A percentile compares a stretch with the other conserved stretches of the same genome.
Conservation (phyloP, 2,888 invertebrate genomes). For the Spatulosminthurus flaviceps region DNA sequence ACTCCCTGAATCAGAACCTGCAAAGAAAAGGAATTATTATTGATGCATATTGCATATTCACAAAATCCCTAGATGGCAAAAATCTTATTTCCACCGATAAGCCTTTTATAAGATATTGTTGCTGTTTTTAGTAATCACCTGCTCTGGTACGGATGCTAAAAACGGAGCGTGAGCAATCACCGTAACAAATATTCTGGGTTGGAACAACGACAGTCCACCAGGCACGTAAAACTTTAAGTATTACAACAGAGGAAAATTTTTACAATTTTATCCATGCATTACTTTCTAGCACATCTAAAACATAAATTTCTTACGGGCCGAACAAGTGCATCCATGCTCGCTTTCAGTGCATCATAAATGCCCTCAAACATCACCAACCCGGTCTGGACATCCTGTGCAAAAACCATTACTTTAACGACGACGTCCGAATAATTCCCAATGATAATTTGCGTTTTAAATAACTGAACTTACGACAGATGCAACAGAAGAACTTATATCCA, state of each 20-base stretch:
- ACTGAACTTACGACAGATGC: constrained; percentile 73
- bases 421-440: neutral
- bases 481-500: constrained; percentile 81
- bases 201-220: constrained; percentile 72
- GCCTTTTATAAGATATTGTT: no score
- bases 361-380: constrained; percentile 74
- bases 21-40: constrained; percentile 2
- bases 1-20: constrained; percentile 59
- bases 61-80: neutral
- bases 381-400: constrained; percentile 70
- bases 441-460: neutral
- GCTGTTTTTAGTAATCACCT: no score
- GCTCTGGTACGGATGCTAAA: constrained; percentile 76
- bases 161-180: constrained; percentile 82
- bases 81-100: neutral
- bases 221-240: constrained; percentile 73
- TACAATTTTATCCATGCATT: neutral
- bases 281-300: neutral
- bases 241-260: constrained; percentile 64
- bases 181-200: constrained; percentile 77
- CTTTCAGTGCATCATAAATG: constrained; percentile 70
- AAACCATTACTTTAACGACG: constrained; percentile 41
- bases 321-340: constrained; percentile 71
- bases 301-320: constrained; percentile 68
- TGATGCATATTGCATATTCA: neutral